A percentile compares a stretch with the other conserved stretches of the same genome.
Evolutionary conservation across 2,113 vertebrate genomes (phyloP).

Genomic region (Poeciliopsis turrubarensis): DNA sequence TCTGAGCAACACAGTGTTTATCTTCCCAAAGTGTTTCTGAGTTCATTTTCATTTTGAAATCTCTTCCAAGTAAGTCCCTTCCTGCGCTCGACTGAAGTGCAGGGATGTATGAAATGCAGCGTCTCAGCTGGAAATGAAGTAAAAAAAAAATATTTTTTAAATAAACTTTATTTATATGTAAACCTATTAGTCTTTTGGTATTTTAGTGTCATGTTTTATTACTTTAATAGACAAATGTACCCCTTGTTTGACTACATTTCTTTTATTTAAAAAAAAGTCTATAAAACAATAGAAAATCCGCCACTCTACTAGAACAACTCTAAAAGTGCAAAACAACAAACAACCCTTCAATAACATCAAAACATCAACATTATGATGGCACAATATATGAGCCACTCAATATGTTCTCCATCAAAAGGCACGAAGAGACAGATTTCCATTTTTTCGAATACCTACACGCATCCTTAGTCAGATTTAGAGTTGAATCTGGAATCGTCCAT

Average conservation of each 20-base stretch:
- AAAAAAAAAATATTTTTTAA: slow-evolving; percentile 74
- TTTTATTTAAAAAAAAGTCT: slow-evolving; percentile 30
- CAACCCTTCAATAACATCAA: background rate
- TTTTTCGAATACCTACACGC: background rate
- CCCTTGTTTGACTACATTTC: slow-evolving; percentile 11
- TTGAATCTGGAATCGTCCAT: background rate
- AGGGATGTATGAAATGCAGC: slow-evolving; percentile 59
- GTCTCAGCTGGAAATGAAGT: slow-evolving; percentile 52
- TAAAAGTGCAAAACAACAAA: slow-evolving; percentile 23
- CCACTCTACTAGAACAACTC: slow-evolving; percentile 10
- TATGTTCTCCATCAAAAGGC: background rate
- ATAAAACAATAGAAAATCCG: slow-evolving; percentile 34
- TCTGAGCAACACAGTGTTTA: slow-evolving; percentile 38
- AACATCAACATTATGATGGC: slow-evolving; percentile 15
- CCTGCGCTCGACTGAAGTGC: slow-evolving; percentile 47
- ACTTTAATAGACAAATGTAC: background rate
- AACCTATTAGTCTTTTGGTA: slow-evolving; percentile 37
- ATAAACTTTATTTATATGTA: slow-evolving; percentile 82
- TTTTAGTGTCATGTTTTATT: slow-evolving; percentile 59
- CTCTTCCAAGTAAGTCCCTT: slow-evolving; percentile 56
- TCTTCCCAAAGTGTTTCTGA: slow-evolving; percentile 43
- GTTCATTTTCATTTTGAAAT: slow-evolving; percentile 59
- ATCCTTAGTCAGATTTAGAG: background rate
- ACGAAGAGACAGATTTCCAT: background rate
- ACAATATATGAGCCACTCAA: slow-evolving; percentile 7